phyloP scores from a whole-genome alignment of 2,113 vertebrate genomes.

The Myotis brandtii region DNA sequence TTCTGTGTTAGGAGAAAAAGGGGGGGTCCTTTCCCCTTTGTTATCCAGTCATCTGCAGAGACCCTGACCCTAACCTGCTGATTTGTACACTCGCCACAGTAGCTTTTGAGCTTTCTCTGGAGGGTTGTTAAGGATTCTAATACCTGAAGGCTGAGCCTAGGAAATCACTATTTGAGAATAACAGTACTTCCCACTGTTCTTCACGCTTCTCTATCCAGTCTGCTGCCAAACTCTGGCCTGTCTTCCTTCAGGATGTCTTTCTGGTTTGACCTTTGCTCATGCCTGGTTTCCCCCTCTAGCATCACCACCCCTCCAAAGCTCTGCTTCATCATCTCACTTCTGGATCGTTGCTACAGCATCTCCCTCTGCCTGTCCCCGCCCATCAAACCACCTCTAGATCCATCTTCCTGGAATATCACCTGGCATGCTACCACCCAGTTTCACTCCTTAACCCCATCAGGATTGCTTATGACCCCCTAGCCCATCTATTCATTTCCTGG shows the following conservation, averaged over 20 bases:
- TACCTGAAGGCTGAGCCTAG: background rate
- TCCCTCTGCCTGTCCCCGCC: background rate
- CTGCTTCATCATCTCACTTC: background rate
- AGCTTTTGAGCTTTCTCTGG: background rate
- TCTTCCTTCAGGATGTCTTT: background rate
- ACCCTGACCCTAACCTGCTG: background rate
- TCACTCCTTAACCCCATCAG: background rate
- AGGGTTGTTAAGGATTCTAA: background rate
- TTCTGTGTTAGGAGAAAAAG: slow-evolving; percentile 36
- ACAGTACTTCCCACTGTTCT: background rate
- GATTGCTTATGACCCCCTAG: background rate
- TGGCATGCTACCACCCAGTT: background rate
- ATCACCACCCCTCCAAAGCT: background rate
- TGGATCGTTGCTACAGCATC: background rate
- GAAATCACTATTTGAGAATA: background rate
- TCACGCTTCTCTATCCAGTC: background rate
- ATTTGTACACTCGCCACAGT: background rate
- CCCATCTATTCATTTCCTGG: background rate
- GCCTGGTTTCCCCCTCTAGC: background rate
- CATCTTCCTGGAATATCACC: background rate
- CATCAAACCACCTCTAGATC: background rate
- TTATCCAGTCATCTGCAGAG: slow-evolving; percentile 8
- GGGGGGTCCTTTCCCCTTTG: slow-evolving; percentile 19
- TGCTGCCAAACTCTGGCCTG: background rate
- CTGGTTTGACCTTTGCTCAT: background rate